phyloP scores from a whole-genome alignment of 1,140 invertebrate species.

The Tribolium castaneum region DNA sequence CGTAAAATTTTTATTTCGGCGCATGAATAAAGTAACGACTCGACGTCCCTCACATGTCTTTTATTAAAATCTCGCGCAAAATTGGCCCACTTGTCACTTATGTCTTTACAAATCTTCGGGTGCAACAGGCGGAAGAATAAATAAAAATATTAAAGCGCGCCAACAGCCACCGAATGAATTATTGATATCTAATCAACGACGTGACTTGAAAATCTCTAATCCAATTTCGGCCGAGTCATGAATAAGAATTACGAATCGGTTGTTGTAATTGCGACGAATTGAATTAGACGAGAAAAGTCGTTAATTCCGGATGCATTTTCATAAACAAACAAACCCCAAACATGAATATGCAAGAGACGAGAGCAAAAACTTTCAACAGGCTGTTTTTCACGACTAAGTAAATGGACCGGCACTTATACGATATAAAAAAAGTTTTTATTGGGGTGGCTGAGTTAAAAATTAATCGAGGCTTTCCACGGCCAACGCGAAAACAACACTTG shows the following conservation, averaged over 20 bases:
- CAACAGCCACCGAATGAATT: background rate
- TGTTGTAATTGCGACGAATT: background rate
- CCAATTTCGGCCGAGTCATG: background rate
- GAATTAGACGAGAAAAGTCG: background rate
- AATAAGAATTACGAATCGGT: background rate
- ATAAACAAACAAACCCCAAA: background rate
- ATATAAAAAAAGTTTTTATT: background rate
- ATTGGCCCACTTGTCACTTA: background rate
- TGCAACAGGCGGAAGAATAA: background rate
- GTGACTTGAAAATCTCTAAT: background rate
- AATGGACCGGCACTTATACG: background rate
- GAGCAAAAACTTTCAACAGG: background rate
- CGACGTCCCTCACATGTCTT: background rate
- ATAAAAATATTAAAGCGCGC: background rate
- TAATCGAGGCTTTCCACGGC: background rate
- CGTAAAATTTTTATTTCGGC: conserved; percentile 29
- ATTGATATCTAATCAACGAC: background rate
- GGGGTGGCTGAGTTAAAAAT: background rate
- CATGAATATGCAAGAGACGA: background rate
- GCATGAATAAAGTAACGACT: conserved; percentile 17
- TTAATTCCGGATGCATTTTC: background rate
- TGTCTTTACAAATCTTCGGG: background rate
- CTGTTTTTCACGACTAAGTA: background rate
- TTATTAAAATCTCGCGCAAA: too few species aligned
- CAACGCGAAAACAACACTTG: background rate